A percentile compares a stretch with the other conserved stretches of the same genome.
Evolutionary conservation across 2,797 vertebrate genomes (phyloP).

Genomic region (Mycteria americana): DNA sequence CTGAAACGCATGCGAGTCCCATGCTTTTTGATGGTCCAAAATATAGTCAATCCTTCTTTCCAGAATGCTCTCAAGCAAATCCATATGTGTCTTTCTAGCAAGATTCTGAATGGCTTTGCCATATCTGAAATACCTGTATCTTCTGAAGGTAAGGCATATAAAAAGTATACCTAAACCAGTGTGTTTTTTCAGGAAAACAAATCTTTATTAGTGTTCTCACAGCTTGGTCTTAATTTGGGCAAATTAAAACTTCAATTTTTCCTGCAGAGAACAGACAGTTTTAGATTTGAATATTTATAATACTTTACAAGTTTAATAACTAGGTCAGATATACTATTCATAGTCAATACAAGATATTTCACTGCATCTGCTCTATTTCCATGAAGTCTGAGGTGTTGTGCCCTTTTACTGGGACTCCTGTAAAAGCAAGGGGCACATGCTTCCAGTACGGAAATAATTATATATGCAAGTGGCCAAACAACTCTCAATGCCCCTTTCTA

Average conservation of each 20-base stretch:
- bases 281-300: not conserved
- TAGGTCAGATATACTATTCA: not conserved
- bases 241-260: not conserved
- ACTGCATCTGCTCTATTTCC: not conserved
- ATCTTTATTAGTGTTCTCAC: not conserved
- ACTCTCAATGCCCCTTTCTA: not conserved
- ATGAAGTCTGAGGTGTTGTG: not conserved
- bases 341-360: not conserved
- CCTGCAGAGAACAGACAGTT: not conserved
- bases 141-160: not conserved
- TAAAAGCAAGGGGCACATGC: not conserved
- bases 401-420: not conserved
- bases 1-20: fast-evolving
- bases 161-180: not conserved
- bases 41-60: not conserved
- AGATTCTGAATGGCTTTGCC: not conserved
- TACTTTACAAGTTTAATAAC: not conserved
- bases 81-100: fast-evolving
- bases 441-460: not conserved
- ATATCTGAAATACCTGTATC: not conserved
- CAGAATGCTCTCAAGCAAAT: not conserved
- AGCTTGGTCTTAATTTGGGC: not conserved
- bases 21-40: not conserved
- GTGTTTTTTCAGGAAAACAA: not conserved
- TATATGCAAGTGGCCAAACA: not conserved